Percentiles rank a stretch among this genome's conserved stretches.
phyloP scores from a whole-genome alignment of 2,113 vertebrate species.

The Scortum barcoo region DNA sequence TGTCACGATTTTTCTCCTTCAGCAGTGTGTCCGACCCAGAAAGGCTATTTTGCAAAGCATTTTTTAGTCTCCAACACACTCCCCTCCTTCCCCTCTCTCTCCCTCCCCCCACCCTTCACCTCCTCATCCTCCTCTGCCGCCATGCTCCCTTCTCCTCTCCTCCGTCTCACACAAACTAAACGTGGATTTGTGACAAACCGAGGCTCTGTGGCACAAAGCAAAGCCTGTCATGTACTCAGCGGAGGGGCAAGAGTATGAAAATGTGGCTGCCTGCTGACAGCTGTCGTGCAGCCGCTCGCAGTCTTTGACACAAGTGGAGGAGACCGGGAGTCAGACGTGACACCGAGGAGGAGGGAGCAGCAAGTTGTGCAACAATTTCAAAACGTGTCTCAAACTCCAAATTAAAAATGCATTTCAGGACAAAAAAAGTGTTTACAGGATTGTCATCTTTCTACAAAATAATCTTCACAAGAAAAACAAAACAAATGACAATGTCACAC shows the following conservation, averaged over 20 bases:
- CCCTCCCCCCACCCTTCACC: not conserved
- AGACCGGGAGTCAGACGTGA: slow-evolving; percentile 48
- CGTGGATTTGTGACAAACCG: slow-evolving; percentile 50
- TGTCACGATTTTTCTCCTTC: slow-evolving; percentile 37
- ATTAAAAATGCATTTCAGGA: no score
- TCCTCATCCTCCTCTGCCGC: slow-evolving; percentile 56
- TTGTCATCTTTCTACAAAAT: slow-evolving; percentile 12
- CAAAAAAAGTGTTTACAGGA: no score
- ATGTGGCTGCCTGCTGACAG: not conserved
- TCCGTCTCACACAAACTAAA: slow-evolving; percentile 61
- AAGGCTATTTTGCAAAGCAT: slow-evolving; percentile 35
- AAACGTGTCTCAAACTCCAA: no score
- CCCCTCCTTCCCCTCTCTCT: not conserved
- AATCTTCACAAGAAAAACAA: not conserved
- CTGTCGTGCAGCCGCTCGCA: slow-evolving; percentile 36
- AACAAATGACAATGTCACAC: not conserved
- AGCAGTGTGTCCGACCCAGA: slow-evolving; percentile 33
- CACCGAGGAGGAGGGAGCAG: slow-evolving; percentile 38
- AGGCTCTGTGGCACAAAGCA: slow-evolving; percentile 1
- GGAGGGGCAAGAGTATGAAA: slow-evolving; percentile 68
- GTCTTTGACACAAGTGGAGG: slow-evolving; percentile 60
- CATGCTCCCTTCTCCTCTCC: slow-evolving; percentile 54
- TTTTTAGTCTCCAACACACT: slow-evolving; percentile 36
- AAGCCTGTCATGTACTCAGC: slow-evolving; percentile 38
- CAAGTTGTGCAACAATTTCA: slow-evolving; percentile 50